Evolutionary conservation across 2,113 vertebrate species (phyloP).

Genomic region (Balaeniceps rex): DNA sequence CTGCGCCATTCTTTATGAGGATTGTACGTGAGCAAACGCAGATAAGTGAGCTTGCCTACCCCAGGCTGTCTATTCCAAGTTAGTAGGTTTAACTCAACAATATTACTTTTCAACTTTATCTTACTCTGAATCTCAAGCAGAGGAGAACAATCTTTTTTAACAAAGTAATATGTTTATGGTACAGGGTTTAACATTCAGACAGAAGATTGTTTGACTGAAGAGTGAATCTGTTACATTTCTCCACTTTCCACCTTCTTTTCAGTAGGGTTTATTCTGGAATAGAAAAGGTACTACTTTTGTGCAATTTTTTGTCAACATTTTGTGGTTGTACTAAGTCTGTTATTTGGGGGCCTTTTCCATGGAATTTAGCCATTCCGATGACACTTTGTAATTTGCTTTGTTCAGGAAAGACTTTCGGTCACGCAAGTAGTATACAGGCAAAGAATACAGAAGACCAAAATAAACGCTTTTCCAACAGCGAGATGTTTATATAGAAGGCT

Average conservation of each 20-base stretch:
- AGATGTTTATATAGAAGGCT: conserved; percentile 25
- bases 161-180: not conserved
- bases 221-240: not conserved
- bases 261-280: not conserved
- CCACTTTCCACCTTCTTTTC: not conserved
- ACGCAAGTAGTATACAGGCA: not conserved
- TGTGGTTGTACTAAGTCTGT: conserved; percentile 37
- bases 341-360: conserved; percentile 11
- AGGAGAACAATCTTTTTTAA: not conserved
- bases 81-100: not conserved
- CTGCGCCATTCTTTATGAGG: not conserved
- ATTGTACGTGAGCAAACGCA: not conserved
- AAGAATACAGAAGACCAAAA: conserved; percentile 37
- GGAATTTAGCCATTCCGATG: conserved; percentile 23
- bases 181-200: not conserved
- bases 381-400: conserved; percentile 44
- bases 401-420: not conserved
- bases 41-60: not conserved
- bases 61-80: not conserved
- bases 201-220: not conserved
- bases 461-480: conserved; percentile 19
- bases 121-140: not conserved
- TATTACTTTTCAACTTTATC: not conserved
- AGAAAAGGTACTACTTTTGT: not conserved
- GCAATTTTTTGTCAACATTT: not conserved